These are phyloP conservation scores for Bombus ignitus DNA, from an alignment of 1,140 invertebrate genomes.

Conservation along the genomic window DNA sequence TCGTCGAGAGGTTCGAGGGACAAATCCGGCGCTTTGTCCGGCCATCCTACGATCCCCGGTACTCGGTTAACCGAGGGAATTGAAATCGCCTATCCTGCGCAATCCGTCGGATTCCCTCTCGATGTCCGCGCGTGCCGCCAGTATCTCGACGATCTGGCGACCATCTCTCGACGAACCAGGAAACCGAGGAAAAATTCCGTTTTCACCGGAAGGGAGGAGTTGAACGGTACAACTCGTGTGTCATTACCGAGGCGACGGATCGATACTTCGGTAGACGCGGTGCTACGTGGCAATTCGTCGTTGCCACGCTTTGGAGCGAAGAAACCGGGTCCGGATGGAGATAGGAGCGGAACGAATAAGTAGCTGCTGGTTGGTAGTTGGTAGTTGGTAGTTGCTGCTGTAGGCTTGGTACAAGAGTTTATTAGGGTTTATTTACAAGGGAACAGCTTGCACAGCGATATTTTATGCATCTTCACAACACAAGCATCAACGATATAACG, in stretches of 20 bases:
- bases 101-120: slow-evolving; percentile 30
- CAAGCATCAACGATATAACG: slow-evolving; percentile 81
- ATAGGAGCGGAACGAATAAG: not conserved
- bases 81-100: slow-evolving; percentile 35
- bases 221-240: not conserved
- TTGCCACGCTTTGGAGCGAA: not conserved
- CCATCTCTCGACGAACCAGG: not conserved
- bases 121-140: too few relatives aligned
- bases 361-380: not conserved
- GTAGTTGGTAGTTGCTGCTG: not conserved
- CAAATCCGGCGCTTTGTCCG: slow-evolving; percentile 1
- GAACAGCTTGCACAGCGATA: slow-evolving; percentile 74
- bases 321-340: too few relatives aligned
- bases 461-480: slow-evolving; percentile 74
- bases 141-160: too few relatives aligned
- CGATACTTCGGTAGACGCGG: not conserved
- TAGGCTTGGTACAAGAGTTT: slow-evolving; percentile 77
- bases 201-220: not conserved
- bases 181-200: not conserved
- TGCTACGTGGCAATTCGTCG: too few relatives aligned
- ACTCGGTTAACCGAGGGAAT: slow-evolving; percentile 74
- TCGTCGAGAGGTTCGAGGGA: not conserved
- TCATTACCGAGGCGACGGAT: not conserved
- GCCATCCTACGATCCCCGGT: slow-evolving; percentile 41
- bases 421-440: slow-evolving; percentile 77